Percentiles rank a stretch among this genome's conserved stretches.
Conservation (phyloP, 1,140 invertebrate species). For the Drosophila chauvacae region DNA sequence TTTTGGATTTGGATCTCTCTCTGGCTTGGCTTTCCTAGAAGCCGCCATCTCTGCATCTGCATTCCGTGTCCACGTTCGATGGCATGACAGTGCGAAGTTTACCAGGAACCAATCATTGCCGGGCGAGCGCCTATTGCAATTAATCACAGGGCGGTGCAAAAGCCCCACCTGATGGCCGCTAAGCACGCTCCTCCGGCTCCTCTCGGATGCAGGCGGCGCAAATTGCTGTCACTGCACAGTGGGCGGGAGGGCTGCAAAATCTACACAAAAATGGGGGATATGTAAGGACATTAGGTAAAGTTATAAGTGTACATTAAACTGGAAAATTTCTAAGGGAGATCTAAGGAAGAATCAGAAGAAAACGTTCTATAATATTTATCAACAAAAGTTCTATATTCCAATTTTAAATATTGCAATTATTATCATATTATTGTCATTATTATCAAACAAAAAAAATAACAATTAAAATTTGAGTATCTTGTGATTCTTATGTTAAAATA, state of each 20-base stretch:
- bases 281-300: background rate
- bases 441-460: no score
- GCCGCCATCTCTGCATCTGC: constrained; percentile 12
- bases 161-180: constrained; percentile 62
- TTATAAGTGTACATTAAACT: background rate
- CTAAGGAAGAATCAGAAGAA: no score
- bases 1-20: background rate
- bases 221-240: constrained; percentile 56
- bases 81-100: constrained; percentile 61
- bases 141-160: constrained; percentile 73
- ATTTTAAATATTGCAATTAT: no score
- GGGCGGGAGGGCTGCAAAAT: background rate
- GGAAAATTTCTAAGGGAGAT: background rate
- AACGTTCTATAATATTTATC: no score
- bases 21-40: constrained; percentile 46
- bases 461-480: no score
- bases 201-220: constrained; percentile 36
- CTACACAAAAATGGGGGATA: background rate
- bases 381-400: no score
- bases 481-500: no score
- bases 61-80: constrained; percentile 29
- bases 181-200: constrained; percentile 52
- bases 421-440: no score
- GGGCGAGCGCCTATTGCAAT: constrained; percentile 62
- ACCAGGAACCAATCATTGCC: constrained; percentile 78